Evolutionary conservation across 2,888 invertebrate species (phyloP).

Genomic region (Philereme transversata): DNA sequence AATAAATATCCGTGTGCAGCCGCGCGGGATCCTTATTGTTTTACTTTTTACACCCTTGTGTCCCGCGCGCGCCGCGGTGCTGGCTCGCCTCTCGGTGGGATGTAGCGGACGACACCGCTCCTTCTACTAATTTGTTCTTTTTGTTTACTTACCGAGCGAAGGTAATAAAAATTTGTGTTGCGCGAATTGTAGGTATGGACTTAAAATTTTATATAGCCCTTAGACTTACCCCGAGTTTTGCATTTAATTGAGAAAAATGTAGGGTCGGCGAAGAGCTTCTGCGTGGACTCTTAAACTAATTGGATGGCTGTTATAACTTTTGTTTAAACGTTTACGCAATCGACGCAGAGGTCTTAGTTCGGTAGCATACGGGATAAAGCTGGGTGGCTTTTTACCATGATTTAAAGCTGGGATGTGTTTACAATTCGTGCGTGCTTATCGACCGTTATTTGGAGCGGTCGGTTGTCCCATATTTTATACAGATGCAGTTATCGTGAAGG

Average conservation of each 20-base stretch:
- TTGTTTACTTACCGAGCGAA: conserved; percentile 79
- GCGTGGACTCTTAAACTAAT: conserved; percentile 81
- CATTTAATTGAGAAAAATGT: conserved; percentile 83
- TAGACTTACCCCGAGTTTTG: conserved; percentile 75
- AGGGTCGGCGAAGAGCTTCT: conserved; percentile 79
- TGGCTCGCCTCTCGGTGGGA: conserved; percentile 40
- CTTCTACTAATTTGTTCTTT: conserved; percentile 80
- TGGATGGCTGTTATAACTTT: conserved; percentile 80
- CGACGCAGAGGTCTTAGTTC: conserved; percentile 32
- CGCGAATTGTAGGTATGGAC: conserved; percentile 80
- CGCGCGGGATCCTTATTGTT: conserved; percentile 82
- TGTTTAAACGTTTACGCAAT: conserved; percentile 73
- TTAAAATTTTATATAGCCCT: conserved; percentile 82
- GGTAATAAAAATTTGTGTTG: conserved; percentile 83
- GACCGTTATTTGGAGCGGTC: conserved; percentile 52
- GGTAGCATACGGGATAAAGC: conserved; percentile 22
- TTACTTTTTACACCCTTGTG: conserved; percentile 85
- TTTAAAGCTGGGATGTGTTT: conserved; percentile 36
- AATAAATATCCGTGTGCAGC: conserved; percentile 83
- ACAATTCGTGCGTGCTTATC: conserved; percentile 30
- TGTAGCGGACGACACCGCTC: conserved; percentile 64
- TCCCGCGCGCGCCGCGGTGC: conserved; percentile 58
- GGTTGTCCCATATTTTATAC: conserved; percentile 56
- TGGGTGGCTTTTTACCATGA: conserved; percentile 25
- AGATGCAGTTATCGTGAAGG: conserved; percentile 69